Base-by-base conservation (phyloP, 2,113 vertebrate genomes). In the Machaerirhynchus nigripectus region DNA sequence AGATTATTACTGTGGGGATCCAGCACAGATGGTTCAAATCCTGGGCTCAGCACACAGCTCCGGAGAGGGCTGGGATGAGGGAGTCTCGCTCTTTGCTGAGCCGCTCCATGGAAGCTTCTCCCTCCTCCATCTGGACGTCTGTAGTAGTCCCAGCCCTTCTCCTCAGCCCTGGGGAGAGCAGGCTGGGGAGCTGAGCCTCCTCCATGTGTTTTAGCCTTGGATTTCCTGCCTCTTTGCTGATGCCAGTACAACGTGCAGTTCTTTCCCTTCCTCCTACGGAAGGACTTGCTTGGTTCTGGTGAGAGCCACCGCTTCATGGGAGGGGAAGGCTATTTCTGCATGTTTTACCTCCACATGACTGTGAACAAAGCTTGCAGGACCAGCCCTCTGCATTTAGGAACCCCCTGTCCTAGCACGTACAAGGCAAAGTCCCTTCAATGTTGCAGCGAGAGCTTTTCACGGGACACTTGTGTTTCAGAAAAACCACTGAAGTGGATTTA, bases 1-100 rank as follows among this genome's bases (percentile, higher is more conserved):
- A 37, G 42, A 59, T 84, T 57, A 7, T 71, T 81, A 9, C 74
- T 56, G 69, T 35, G 69, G 56, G 33, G 39, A 77, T 75, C 6
- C 14, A 56, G 74, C 64, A 78, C 95, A 96, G 93, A 95, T 86
- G 89, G 89, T 42, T 86, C 56, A 59, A 69, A 77, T 52, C 59
- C 88, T 30, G 53, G 53, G 77, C 80, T 94, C 52, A 53, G 64
- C 87, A 26, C 46, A 22, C 2, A 7, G 64, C 42, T 4, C 18
- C 10, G 3, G 61, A 35, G 75, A 87, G 52, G 67, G 42, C 50
- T 35, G 70, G 42, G 75, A 28, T 31, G 59, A 83, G 57, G 49
- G 67, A 37, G 37, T 11, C 57, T 76, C 0, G 1, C 44, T 69
- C 49, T 70, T 65, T 68, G 44, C 63, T 69, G 19, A 79, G 27